Evolutionary conservation across 2,797 vertebrate genomes (phyloP).

Genomic region (Brachymystax lenok): DNA sequence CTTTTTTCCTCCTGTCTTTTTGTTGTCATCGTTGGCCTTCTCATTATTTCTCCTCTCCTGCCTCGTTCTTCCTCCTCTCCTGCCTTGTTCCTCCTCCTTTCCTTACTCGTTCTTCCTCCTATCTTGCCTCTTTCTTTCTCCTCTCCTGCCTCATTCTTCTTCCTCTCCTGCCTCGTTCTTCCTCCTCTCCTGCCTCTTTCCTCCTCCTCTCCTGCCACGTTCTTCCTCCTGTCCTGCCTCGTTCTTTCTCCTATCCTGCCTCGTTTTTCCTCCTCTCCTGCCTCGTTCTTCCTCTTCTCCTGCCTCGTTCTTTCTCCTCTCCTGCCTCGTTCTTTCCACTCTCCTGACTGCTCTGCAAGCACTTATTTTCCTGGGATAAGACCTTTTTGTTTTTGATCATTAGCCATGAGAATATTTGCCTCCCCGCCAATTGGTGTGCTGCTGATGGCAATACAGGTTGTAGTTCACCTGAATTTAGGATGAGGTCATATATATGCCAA

Average conservation of each 20-base stretch:
- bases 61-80: background rate
- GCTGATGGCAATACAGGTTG: slow-evolving; percentile 37
- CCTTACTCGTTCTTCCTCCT: no score
- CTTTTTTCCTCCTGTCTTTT: background rate
- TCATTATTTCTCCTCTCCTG: slow-evolving; percentile 21
- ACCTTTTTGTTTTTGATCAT: slow-evolving; percentile 18
- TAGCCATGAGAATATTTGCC: slow-evolving; percentile 19
- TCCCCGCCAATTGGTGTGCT: slow-evolving; percentile 16
- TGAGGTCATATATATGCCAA: background rate
- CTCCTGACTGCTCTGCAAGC: slow-evolving; percentile 35
- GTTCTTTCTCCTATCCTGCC: background rate
- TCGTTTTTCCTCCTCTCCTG: background rate
- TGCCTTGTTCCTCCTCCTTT: no score
- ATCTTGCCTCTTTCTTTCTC: no score
- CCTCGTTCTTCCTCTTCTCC: background rate
- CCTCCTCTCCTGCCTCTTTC: no score
- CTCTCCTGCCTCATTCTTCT: no score
- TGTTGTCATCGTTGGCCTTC: background rate
- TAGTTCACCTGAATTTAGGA: slow-evolving; percentile 24
- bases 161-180: no score
- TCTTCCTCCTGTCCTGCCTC: background rate
- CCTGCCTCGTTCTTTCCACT: slow-evolving; percentile 11
- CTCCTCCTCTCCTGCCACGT: background rate
- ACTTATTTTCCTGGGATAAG: background rate
- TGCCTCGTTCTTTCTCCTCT: background rate